Conservation (phyloP, 2,113 vertebrate genomes). For the Cyanoderma ruficeps region DNA sequence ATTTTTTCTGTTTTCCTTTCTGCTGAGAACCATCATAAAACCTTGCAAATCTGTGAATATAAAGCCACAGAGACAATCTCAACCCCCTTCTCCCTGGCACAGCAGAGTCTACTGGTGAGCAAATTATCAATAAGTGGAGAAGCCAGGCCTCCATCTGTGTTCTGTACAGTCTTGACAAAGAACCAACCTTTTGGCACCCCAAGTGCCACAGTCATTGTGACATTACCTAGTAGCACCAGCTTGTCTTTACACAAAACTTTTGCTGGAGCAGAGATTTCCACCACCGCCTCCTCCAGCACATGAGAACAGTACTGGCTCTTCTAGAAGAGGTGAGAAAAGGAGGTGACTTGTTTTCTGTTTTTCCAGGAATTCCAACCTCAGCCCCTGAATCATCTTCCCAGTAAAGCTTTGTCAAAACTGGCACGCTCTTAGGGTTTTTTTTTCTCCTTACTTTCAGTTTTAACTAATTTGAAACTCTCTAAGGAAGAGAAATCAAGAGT, state of each 20-base stretch:
- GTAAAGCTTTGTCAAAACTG: conserved; percentile 21
- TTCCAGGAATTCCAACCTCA: not conserved
- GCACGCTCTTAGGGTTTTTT: not conserved
- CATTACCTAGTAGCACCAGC: not conserved
- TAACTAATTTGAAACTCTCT: conserved; percentile 28
- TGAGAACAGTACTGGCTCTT: not conserved
- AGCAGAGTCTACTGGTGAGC: not conserved
- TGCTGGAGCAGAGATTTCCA: not conserved
- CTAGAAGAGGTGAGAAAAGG: not conserved
- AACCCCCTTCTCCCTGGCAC: not conserved
- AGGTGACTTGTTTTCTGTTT: not conserved
- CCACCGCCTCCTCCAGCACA: not conserved
- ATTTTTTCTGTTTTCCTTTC: not conserved
- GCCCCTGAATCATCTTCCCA: conserved; percentile 26
- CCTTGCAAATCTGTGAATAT: not conserved
- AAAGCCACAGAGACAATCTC: not conserved
- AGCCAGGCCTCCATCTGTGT: not conserved
- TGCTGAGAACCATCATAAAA: not conserved
- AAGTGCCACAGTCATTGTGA: not conserved
- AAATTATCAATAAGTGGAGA: not conserved
- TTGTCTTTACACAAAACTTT: not conserved
- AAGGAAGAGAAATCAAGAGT: conserved; percentile 20
- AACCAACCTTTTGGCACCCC: not conserved
- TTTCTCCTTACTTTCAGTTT: not conserved
- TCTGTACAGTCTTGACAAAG: not conserved